Evolutionary conservation across 2,797 vertebrate species (phyloP).

Genomic region (Sparus aurata): DNA sequence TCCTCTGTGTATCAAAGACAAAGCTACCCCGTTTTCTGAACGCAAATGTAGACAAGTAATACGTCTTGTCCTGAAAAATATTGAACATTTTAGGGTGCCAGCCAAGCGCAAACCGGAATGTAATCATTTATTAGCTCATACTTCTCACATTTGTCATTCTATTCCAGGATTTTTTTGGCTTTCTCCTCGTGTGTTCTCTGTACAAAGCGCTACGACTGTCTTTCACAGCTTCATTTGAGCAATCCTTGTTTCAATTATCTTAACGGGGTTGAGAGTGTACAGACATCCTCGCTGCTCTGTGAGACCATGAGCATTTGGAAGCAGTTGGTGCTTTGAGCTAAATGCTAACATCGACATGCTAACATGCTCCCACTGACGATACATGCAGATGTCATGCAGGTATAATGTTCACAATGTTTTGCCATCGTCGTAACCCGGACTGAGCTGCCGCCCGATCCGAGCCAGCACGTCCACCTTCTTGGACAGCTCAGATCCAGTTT

Average conservation of each 20-base stretch:
- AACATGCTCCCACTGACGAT: neutral
- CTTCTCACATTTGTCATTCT: neutral
- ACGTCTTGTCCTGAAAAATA: neutral
- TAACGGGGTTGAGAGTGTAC: neutral
- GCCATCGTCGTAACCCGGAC: too few relatives aligned
- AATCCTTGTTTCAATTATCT: neutral
- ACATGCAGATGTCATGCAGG: neutral
- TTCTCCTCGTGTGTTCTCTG: neutral
- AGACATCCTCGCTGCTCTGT: neutral
- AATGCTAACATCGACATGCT: neutral
- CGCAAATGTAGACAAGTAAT: neutral
- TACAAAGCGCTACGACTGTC: too few relatives aligned
- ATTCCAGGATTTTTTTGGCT: neutral
- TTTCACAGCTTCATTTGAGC: neutral
- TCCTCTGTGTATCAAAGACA: slow-evolving; percentile 10
- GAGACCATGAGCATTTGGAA: neutral
- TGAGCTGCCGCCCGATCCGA: too few relatives aligned
- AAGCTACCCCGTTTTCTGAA: neutral
- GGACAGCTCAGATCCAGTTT: too few relatives aligned
- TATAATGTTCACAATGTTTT: too few relatives aligned
- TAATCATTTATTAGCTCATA: neutral
- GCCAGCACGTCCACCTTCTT: too few relatives aligned
- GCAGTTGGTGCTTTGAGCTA: neutral
- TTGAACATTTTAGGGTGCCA: neutral
- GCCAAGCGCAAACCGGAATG: neutral